These are phyloP conservation scores for Sialis lutaria DNA, from an alignment of 2,888 invertebrate genomes.

Conservation along the genomic window DNA sequence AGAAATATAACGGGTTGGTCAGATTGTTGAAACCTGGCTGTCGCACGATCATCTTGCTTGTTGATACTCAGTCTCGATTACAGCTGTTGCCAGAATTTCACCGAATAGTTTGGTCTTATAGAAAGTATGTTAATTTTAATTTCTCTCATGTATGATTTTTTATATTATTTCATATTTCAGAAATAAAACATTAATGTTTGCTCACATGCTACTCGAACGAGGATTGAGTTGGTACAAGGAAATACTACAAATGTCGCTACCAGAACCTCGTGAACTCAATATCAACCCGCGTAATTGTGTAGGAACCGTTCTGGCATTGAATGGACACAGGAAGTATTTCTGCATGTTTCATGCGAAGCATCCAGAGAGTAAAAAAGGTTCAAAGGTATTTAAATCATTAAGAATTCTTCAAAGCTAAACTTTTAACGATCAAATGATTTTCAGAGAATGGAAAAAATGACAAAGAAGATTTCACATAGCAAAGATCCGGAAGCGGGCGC, in stretches of 20 bases:
- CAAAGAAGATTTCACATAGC: conserved; percentile 15
- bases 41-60: conserved; percentile 76
- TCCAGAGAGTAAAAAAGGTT: conserved; percentile 52
- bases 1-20: conserved; percentile 90
- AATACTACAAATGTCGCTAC: conserved; percentile 70
- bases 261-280: conserved; percentile 62
- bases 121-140: conserved; percentile 47
- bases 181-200: conserved; percentile 92
- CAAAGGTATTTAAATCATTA: conserved; percentile 32
- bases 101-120: conserved; percentile 86
- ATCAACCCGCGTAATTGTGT: conserved; percentile 95
- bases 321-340: conserved; percentile 94
- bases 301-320: conserved; percentile 87
- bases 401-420: background rate
- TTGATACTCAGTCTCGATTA: conserved; percentile 75
- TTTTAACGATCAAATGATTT: conserved; percentile 5
- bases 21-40: conserved; percentile 87
- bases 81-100: conserved; percentile 83
- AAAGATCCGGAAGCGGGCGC: conserved; percentile 63
- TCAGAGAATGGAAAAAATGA: conserved; percentile 54
- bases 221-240: conserved; percentile 88
- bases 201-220: conserved; percentile 81
- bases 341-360: conserved; percentile 98
- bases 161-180: conserved; percentile 26
- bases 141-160: background rate